A percentile compares a stretch with the other conserved stretches of the same genome.
phyloP scores from a whole-genome alignment of 2,797 vertebrate species.

The Odontamblyopus rebecca region DNA sequence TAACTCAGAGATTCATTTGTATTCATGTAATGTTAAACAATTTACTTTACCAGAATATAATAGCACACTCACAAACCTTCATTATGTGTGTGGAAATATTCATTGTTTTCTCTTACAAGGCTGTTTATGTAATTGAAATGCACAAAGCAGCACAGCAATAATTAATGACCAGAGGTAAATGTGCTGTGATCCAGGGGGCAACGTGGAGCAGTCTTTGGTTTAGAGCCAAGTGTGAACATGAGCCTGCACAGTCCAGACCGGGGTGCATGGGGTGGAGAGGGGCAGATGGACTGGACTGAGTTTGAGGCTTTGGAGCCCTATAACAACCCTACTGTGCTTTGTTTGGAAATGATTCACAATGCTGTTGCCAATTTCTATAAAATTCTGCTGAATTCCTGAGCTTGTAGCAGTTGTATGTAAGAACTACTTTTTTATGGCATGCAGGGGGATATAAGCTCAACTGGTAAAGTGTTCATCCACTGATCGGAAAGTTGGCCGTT shows the following conservation, averaged over 20 bases:
- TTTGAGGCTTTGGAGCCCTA: not conserved
- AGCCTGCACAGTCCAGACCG: constrained; percentile 34
- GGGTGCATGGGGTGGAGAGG: constrained; percentile 23
- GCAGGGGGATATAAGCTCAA: too few relatives aligned
- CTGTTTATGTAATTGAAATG: constrained; percentile 57
- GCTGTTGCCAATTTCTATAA: not conserved
- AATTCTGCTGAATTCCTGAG: not conserved
- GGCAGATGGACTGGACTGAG: constrained; percentile 12
- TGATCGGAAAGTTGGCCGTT: too few relatives aligned
- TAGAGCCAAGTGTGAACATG: constrained; percentile 63
- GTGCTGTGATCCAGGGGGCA: constrained; percentile 73
- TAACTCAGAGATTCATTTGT: too few relatives aligned
- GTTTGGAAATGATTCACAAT: not conserved
- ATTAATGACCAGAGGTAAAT: constrained; percentile 79
- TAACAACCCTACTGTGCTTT: too few relatives aligned
- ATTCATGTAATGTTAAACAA: too few relatives aligned
- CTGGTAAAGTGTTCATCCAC: too few relatives aligned
- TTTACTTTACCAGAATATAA: constrained; percentile 7
- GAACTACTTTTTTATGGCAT: too few relatives aligned
- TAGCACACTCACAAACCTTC: constrained; percentile 42
- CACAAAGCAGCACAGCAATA: constrained; percentile 67
- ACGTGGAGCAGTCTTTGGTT: constrained; percentile 57
- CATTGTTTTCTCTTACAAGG: not conserved
- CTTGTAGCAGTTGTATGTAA: not conserved
- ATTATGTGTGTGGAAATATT: constrained; percentile 42